Evolutionary conservation across 2,113 vertebrate genomes (phyloP).

Genomic region (Leucosticte australis): DNA sequence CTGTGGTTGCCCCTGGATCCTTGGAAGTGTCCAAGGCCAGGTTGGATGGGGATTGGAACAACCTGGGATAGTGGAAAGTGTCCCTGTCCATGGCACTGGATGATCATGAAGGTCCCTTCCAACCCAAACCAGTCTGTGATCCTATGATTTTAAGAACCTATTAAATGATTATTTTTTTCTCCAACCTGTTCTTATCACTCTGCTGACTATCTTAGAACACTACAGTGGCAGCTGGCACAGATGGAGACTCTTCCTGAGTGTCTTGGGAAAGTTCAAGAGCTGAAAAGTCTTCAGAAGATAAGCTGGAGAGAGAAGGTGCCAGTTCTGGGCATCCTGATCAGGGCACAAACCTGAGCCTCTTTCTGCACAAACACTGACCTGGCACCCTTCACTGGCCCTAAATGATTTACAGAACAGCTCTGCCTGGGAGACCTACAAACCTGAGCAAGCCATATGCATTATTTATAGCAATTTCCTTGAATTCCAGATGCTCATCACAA

Average conservation of each 20-base stretch:
- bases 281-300: neutral
- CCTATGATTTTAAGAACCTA: neutral
- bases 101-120: neutral
- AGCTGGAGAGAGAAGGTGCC: neutral
- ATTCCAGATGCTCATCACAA: constrained; percentile 31
- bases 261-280: neutral
- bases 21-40: neutral
- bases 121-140: neutral
- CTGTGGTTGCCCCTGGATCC: neutral
- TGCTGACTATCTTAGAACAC: neutral
- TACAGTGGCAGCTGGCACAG: neutral
- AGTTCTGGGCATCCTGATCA: neutral
- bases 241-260: neutral
- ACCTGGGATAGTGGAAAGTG: fast-evolving
- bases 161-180: neutral
- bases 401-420: neutral
- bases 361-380: neutral
- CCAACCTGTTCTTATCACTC: neutral
- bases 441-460: neutral
- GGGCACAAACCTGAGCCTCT: neutral
- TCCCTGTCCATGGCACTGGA: neutral
- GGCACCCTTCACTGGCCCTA: neutral
- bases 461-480: neutral
- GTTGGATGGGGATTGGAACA: fast-evolving
- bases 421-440: neutral